Evolutionary conservation across 1,140 invertebrate species (phyloP), one percentile per base, ranked within the genome.

Genomic region (Delia radicum): DNA sequence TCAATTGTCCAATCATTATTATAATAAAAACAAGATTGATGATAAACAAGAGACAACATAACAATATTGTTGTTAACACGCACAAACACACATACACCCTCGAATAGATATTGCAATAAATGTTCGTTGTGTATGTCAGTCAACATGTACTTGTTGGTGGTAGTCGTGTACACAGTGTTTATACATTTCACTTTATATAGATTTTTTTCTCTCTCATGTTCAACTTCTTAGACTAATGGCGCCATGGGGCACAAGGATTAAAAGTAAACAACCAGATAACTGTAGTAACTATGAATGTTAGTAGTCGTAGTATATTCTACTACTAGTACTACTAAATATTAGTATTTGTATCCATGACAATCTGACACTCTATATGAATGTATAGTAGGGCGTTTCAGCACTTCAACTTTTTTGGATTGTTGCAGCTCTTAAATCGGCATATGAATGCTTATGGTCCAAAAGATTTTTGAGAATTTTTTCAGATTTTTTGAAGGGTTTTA

Each of bases 1-100:
- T 69, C 65, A 69, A 69, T 69, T 69, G 65, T 69, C 65, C 65
- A 69, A 69, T 69, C 65, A 69, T 69, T 69, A 69, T 69, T 69
- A 33, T 33, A 37, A 37, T 33, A 69, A 8, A 33, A 69, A 69
- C 63, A 67, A 69, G 65, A 69, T 69, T 69, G 65, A 69, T 69
- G 65, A 69, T 69, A 69, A 69, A 55, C 48, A 8, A 55, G 21
- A 55, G 48, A 55, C 48, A 55, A 21, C 48, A 21, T 18, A 55
- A 55, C 48, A 55, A 55, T 55, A 55, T 55, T 55, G 48, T 18
- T 18, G 18, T 55, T 55, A 55, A 55, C n/a, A 55, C 24, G 24
- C 18, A 69, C 65, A 69, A 37, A 33, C n/a, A 37, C 18, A 69
- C 29, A 69, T n/a, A 21, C 31, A 33, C 48, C 6, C 18, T 7